These are phyloP conservation scores for Nothoprocta perdicaria DNA, from an alignment of 2,113 vertebrate species.

Conservation along the genomic window DNA sequence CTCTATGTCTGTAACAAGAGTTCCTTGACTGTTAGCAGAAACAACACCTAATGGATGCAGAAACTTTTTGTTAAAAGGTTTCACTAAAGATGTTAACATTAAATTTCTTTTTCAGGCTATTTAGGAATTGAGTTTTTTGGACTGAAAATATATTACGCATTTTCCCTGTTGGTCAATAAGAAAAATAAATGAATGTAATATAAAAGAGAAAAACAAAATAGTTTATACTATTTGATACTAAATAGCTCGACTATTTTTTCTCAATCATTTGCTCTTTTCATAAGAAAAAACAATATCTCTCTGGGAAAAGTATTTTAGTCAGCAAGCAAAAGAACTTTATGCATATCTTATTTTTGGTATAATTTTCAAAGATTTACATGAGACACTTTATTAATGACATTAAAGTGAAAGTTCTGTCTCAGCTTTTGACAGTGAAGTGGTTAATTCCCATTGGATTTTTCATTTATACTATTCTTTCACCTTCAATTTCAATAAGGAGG, in stretches of 20 bases:
- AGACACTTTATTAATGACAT: conserved; percentile 15
- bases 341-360: not conserved
- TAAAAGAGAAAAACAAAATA: conserved; percentile 20
- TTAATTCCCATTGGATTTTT: conserved; percentile 60
- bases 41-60: not conserved
- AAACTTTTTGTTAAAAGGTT: conserved; percentile 7
- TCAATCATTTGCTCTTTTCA: conserved; percentile 1
- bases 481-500: conserved; percentile 37
- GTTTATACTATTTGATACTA: not conserved
- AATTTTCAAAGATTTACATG: not conserved
- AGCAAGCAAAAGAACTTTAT: conserved; percentile 1
- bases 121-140: not conserved
- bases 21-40: not conserved
- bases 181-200: not conserved
- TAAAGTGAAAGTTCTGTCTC: conserved; percentile 9
- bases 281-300: not conserved
- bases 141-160: conserved; percentile 30
- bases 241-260: not conserved
- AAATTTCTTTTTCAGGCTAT: conserved; percentile 20
- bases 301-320: not conserved
- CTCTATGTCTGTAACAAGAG: not conserved
- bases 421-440: conserved; percentile 68
- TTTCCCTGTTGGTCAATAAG: conserved; percentile 33
- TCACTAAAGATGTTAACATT: not conserved
- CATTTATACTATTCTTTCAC: conserved; percentile 56